Evolutionary conservation across 2,797 vertebrate species (phyloP).

Genomic region (Propithecus deckenii): DNA sequence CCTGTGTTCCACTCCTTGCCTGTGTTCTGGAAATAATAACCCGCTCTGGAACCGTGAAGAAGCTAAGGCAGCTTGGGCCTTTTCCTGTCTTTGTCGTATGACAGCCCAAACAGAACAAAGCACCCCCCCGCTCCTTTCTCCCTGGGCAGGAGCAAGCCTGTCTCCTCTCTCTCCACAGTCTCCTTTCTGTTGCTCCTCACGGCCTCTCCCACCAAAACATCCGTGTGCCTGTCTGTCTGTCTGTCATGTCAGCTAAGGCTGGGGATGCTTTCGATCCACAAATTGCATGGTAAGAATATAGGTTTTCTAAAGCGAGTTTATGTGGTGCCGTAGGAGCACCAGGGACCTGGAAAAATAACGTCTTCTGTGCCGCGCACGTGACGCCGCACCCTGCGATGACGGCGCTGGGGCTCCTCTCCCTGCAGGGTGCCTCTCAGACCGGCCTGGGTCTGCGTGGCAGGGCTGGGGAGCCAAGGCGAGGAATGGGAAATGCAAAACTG

Average conservation of each 20-base stretch:
- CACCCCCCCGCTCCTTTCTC: fast-evolving
- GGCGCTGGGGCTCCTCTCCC: too few relatives aligned
- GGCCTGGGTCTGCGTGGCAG: not conserved
- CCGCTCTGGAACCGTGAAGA: not conserved
- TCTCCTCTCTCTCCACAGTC: not conserved
- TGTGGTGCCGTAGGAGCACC: not conserved
- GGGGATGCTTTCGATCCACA: not conserved
- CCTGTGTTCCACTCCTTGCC: fast-evolving
- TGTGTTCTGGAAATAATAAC: not conserved
- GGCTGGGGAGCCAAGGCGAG: not conserved
- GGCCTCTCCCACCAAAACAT: not conserved
- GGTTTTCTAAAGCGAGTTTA: not conserved
- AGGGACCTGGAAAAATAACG: not conserved
- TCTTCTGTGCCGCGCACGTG: not conserved
- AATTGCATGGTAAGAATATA: not conserved
- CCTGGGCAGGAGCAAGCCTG: too few relatives aligned
- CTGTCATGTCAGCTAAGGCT: not conserved
- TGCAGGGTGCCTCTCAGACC: not conserved
- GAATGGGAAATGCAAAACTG: not conserved
- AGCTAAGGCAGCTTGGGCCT: not conserved
- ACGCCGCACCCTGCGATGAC: not conserved
- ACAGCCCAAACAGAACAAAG: fast-evolving
- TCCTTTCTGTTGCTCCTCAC: not conserved
- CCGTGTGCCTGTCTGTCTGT: not conserved
- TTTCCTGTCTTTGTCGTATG: not conserved